Conservation (phyloP, 2,888 invertebrate genomes). For the Drosophila birchii region DNA sequence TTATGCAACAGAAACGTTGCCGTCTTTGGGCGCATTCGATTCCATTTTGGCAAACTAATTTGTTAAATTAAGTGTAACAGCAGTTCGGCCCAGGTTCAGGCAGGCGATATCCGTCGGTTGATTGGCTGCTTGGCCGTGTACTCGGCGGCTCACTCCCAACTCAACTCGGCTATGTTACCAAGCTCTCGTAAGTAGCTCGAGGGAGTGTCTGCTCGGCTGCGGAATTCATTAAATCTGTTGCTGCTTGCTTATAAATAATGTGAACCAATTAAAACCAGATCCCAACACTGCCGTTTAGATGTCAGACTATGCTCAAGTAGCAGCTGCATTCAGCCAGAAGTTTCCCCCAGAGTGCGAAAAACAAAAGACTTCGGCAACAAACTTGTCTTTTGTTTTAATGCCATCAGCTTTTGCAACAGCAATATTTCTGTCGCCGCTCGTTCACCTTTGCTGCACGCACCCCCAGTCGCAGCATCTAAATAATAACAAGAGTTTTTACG, state of each 20-base stretch:
- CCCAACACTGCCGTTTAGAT: constrained; percentile 16
- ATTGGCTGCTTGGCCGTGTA: constrained; percentile 1
- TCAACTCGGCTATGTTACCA: constrained; percentile 12
- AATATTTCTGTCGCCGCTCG: constrained; percentile 11
- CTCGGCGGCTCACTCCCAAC: constrained; percentile 9
- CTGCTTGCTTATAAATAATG: constrained; percentile 39
- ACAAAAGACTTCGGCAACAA: constrained; percentile 75
- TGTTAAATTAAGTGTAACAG: constrained; percentile 43
- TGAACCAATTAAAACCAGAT: constrained; percentile 47
- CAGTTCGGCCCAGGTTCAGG: neutral
- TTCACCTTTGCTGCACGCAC: constrained; percentile 35
- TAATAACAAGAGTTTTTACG: constrained; percentile 27
- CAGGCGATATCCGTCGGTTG: constrained; percentile 13
- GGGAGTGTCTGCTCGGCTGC: constrained; percentile 28
- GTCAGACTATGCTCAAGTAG: constrained; percentile 8
- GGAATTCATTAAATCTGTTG: constrained; percentile 31
- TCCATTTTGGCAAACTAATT: constrained; percentile 43
- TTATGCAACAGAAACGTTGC: constrained; percentile 22
- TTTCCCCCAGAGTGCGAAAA: constrained; percentile 33
- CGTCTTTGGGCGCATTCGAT: constrained; percentile 22
- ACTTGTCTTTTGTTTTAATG: constrained; percentile 54
- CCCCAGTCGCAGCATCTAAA: constrained; percentile 29
- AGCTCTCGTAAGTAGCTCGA: constrained; percentile 21
- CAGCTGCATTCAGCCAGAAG: constrained; percentile 34
- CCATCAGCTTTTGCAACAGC: constrained; percentile 20